Base-by-base conservation (phyloP, 1,140 invertebrate genomes). In the Drosophila orena region DNA sequence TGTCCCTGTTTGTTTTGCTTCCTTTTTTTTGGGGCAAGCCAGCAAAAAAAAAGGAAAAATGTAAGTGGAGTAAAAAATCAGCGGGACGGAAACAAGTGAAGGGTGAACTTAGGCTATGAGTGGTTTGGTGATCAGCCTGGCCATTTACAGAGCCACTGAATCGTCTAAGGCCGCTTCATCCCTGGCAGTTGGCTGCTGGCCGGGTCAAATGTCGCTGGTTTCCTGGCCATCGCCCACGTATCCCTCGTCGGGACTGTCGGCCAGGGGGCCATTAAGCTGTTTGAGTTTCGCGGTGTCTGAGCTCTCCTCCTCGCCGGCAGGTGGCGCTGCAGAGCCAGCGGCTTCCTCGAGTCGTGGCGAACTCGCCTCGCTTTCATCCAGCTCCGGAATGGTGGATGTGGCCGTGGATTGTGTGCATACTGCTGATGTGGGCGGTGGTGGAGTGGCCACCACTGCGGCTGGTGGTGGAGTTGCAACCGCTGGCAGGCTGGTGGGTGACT, bases 181-280 rank as follows among this genome's bases (percentile, higher is more conserved):
- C 56, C 59, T 35, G 34, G 58, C 46, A 24, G 58, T 61, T 57
- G 74, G 34, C 60, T 58, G 56, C 40, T 69, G 49, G 38, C 58
- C 55, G 55, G 65, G 65, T 94, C 94, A 94, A 91, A 94, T 94
- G 77, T 94, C 94, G 79, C 94, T 93, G 53, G 88, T 90, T 90
- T 93, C 93, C 46, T 92, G 92, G 5, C 92, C 94, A 85, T 97
- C 96, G 27, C 96, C 96, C 44, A 96, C 96, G 90, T 97, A 97
- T 1, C 97, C 97, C 90, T 97, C 97, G 90, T 97, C 97, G 5
- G 96, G 96, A 90, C 96, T 97, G 77, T 97, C 96, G 3, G 96
- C 95, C 72, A 96, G 94, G n/a, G 94, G 94, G 61, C 94, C 95
- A 61, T 93, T 93, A 17, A 90, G 73, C 54, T 90, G 91, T 60